Evolutionary conservation across 2,888 invertebrate genomes (phyloP).

Genomic region (Drosophila melanosoma): DNA sequence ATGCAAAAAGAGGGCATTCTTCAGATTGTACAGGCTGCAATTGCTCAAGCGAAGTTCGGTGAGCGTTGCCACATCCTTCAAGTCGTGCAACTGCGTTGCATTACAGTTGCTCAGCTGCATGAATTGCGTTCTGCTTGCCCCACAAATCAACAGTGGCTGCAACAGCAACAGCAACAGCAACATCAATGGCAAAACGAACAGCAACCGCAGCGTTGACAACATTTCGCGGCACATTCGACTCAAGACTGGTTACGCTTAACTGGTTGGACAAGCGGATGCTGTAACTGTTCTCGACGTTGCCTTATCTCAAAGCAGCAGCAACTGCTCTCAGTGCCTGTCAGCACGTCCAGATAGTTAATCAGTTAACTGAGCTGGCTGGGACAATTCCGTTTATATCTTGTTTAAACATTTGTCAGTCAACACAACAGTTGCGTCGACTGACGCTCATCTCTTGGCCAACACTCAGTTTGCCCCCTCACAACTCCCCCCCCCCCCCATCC

Average conservation of each 20-base stretch:
- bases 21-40: conserved; percentile 75
- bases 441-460: neutral
- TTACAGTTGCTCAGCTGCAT: conserved; percentile 65
- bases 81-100: conserved; percentile 36
- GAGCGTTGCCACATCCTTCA: conserved; percentile 41
- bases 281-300: conserved; percentile 22
- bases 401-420: conserved; percentile 59
- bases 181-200: neutral
- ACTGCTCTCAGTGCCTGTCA: conserved; percentile 52
- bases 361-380: conserved; percentile 38
- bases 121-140: conserved; percentile 10
- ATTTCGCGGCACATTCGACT: conserved; percentile 37
- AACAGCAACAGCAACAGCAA: neutral
- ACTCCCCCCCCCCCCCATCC: too few relatives aligned
- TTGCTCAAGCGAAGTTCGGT: conserved; percentile 67
- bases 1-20: conserved; percentile 80
- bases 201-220: conserved; percentile 27
- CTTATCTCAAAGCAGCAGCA: conserved; percentile 63
- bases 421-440: conserved; percentile 27
- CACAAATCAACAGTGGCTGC: conserved; percentile 19
- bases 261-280: conserved; percentile 2
- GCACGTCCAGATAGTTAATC: conserved; percentile 74
- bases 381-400: conserved; percentile 24
- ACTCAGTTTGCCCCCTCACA: conserved; percentile 1
- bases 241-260: conserved; percentile 41